Evolutionary conservation across 2,888 invertebrate genomes (phyloP).

Genomic region (Andrena fulva): DNA sequence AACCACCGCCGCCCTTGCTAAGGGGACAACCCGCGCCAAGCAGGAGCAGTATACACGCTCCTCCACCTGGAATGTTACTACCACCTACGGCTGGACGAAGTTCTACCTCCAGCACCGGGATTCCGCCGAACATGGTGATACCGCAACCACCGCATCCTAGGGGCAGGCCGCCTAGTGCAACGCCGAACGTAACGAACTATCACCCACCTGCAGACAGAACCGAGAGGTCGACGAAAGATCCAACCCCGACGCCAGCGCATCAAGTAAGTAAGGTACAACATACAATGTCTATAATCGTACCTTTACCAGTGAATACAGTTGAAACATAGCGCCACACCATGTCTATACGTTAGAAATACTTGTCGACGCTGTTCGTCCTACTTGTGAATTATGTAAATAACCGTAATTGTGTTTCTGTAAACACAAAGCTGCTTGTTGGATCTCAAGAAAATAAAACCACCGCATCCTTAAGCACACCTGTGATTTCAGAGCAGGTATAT

Average conservation of each 20-base stretch:
- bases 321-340: constrained; percentile 1
- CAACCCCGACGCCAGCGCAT: constrained; percentile 82
- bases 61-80: constrained; percentile 85
- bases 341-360: constrained; percentile 34
- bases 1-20: constrained; percentile 83
- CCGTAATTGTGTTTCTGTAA: constrained; percentile 74
- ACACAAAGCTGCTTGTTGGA: constrained; percentile 83
- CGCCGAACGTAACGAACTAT: constrained; percentile 81
- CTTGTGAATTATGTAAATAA: constrained; percentile 66
- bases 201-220: constrained; percentile 83
- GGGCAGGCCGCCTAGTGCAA: constrained; percentile 79
- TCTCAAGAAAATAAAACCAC: constrained; percentile 84
- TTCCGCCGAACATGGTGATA: constrained; percentile 85
- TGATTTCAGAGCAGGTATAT: constrained; percentile 85
- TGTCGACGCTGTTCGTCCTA: constrained; percentile 36
- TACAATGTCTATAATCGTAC: constrained; percentile 9
- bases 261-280: constrained; percentile 79
- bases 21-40: constrained; percentile 83
- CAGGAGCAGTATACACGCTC: constrained; percentile 84
- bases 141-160: constrained; percentile 85
- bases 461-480: constrained; percentile 84
- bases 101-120: constrained; percentile 84
- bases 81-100: constrained; percentile 85
- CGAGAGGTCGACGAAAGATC: constrained; percentile 84
- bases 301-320: constrained; percentile 15